Conservation (phyloP, 2,888 invertebrate genomes). For the Lobophora halterata region DNA sequence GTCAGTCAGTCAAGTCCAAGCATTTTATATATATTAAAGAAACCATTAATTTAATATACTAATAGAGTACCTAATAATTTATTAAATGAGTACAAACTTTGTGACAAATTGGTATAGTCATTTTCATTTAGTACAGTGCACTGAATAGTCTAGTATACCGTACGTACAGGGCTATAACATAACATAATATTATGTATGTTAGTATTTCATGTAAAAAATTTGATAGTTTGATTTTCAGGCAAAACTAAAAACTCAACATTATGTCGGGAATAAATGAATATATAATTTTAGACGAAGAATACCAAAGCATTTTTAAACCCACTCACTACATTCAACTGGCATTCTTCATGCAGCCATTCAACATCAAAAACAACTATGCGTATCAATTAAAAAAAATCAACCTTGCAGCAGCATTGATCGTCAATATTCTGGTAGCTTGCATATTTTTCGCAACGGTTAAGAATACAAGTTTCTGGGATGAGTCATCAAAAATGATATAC, state of each 20-base stretch:
- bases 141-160: too few species aligned
- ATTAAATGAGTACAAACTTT: too few species aligned
- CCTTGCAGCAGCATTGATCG: neutral
- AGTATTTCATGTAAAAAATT: too few species aligned
- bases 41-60: too few species aligned
- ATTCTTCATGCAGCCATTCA: slow-evolving; percentile 11
- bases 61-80: too few species aligned
- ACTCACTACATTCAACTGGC: slow-evolving; percentile 6
- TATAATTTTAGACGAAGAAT: slow-evolving; percentile 8
- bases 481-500: neutral
- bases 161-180: too few species aligned
- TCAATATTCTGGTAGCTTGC: neutral
- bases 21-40: too few species aligned
- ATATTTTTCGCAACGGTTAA: neutral
- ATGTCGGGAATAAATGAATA: neutral
- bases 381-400: slow-evolving; percentile 5
- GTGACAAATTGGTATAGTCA: too few species aligned
- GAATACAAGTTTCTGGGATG: neutral
- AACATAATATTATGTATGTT: too few species aligned
- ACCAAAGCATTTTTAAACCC: slow-evolving; percentile 13
- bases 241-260: neutral
- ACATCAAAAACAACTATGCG: slow-evolving; percentile 12
- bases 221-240: too few species aligned
- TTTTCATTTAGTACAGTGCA: too few species aligned
- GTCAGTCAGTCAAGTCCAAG: too few species aligned